A percentile compares a stretch with the other conserved stretches of the same genome.
Evolutionary conservation across 2,113 vertebrate species (phyloP).

Genomic region (Tapirus terrestris): DNA sequence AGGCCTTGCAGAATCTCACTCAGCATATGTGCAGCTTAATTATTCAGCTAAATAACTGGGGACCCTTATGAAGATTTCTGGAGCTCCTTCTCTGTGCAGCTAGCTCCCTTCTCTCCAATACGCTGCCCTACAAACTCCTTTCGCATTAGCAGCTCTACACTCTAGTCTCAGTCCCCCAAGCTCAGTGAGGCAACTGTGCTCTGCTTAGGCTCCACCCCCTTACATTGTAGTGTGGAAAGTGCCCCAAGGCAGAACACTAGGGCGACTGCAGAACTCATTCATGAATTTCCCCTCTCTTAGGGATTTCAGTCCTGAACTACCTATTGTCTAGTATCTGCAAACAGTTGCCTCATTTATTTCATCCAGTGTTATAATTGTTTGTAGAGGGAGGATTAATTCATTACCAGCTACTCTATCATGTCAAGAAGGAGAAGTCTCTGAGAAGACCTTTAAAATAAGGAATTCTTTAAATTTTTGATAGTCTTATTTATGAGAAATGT

Average conservation of each 20-base stretch:
- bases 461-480: background rate
- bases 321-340: background rate
- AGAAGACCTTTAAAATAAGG: background rate
- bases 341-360: background rate
- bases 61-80: background rate
- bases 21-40: background rate
- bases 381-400: background rate
- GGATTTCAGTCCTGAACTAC: too few relatives aligned
- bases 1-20: background rate
- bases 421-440: background rate
- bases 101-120: background rate
- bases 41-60: background rate
- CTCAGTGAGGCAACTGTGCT: too few relatives aligned
- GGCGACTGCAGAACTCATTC: background rate
- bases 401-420: background rate
- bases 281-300: background rate
- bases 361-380: background rate
- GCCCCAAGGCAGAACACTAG: background rate
- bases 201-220: background rate
- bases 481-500: background rate
- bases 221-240: background rate
- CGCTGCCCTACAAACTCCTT: background rate
- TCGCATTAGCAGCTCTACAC: background rate
- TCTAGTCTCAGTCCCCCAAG: background rate
- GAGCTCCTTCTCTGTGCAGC: too few relatives aligned